phyloP scores from a whole-genome alignment of 2,888 invertebrate genomes.

The Alitta virens region DNA sequence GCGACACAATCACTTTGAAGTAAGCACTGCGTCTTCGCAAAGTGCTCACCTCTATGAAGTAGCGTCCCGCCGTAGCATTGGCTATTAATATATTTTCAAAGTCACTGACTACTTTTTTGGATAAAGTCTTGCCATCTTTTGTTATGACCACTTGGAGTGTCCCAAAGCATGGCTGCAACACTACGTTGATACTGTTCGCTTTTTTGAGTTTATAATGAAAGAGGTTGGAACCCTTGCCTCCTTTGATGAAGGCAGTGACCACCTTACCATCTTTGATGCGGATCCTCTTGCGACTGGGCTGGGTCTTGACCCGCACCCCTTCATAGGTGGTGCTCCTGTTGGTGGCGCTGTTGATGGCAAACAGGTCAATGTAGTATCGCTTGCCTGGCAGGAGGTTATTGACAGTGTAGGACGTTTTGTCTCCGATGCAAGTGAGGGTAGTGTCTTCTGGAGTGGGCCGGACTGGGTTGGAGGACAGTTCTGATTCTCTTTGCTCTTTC shows the following conservation, averaged over 20 bases:
- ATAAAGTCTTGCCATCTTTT: not conserved
- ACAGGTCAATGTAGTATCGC: constrained; percentile 63
- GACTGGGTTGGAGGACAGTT: too few species aligned
- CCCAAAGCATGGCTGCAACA: constrained; percentile 14
- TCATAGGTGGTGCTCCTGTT: constrained; percentile 62
- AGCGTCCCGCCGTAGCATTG: constrained; percentile 2
- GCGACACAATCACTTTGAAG: constrained; percentile 7
- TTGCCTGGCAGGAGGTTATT: constrained; percentile 58
- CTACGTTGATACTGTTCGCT: constrained; percentile 17
- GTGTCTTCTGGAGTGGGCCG: not conserved
- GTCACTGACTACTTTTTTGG: not conserved
- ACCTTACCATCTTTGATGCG: constrained; percentile 36
- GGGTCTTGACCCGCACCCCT: constrained; percentile 43
- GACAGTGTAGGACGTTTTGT: constrained; percentile 60
- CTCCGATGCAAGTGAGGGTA: constrained; percentile 59
- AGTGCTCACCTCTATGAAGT: not conserved
- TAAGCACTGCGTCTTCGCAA: constrained; percentile 5
- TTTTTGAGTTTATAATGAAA: constrained; percentile 31
- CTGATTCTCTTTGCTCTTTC: constrained; percentile 25
- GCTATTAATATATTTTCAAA: constrained; percentile 1
- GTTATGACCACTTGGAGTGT: constrained; percentile 4
- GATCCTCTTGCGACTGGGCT: constrained; percentile 20
- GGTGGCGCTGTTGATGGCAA: constrained; percentile 61
- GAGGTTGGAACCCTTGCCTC: constrained; percentile 21
- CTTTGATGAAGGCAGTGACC: constrained; percentile 32